Evolutionary conservation across 2,888 invertebrate species (phyloP).

Genomic region (Cerastoderma edule): DNA sequence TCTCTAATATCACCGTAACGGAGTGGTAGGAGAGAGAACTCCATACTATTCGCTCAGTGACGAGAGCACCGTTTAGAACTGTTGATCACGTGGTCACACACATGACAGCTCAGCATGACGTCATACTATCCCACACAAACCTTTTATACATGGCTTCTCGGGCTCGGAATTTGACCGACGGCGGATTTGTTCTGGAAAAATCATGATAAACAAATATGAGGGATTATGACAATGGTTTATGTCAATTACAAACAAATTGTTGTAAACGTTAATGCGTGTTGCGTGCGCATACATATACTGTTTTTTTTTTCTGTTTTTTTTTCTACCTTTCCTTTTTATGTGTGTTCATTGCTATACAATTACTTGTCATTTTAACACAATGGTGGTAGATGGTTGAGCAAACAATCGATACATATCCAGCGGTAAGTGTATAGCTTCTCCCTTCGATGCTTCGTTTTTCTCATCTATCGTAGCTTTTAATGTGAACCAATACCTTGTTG

Average conservation of each 20-base stretch:
- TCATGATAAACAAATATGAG: not conserved
- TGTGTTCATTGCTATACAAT: not conserved
- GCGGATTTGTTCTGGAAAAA: constrained; percentile 70
- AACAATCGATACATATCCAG: not conserved
- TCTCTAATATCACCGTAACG: no score
- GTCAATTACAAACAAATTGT: not conserved
- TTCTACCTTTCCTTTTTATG: not conserved
- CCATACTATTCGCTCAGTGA: no score
- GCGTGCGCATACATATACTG: not conserved
- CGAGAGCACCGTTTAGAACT: no score
- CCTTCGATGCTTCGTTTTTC: no score
- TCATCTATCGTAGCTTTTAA: no score
- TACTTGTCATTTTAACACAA: not conserved
- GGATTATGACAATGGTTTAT: not conserved
- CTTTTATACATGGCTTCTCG: constrained; percentile 68
- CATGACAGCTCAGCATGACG: no score
- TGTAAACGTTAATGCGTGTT: not conserved
- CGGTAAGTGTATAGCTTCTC: no score
- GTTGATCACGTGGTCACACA: no score
- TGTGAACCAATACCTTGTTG: no score
- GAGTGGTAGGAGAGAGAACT: no score
- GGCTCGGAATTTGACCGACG: constrained; percentile 63
- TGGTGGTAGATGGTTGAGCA: not conserved
- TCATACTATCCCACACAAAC: constrained; percentile 67
- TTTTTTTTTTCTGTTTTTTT: not conserved